A percentile compares a stretch with the other conserved stretches of the same genome.
Evolutionary conservation across 2,797 vertebrate genomes (phyloP).

Genomic region (Pelochelys cantorii): DNA sequence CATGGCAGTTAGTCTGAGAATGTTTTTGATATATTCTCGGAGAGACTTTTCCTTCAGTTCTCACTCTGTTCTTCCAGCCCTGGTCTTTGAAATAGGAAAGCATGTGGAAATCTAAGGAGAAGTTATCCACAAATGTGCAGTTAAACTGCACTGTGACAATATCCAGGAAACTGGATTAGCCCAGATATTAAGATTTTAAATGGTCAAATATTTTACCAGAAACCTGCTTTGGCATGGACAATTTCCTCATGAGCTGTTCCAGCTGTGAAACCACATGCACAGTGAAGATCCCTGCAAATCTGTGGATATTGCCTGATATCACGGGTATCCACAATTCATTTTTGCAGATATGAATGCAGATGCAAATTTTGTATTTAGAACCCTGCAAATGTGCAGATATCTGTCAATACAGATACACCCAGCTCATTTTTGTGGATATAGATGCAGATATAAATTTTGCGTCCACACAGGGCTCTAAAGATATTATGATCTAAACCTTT

Average conservation of each 20-base stretch:
- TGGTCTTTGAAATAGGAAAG: not conserved
- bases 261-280: not conserved
- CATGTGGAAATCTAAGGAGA: not conserved
- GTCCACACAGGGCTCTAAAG: too few species aligned
- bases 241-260: not conserved
- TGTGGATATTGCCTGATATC: too few species aligned
- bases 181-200: not conserved
- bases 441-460: too few species aligned
- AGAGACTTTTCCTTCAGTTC: not conserved
- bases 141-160: not conserved
- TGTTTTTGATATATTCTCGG: not conserved
- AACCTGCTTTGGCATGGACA: not conserved
- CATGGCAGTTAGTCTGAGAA: not conserved
- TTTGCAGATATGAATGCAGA: too few species aligned
- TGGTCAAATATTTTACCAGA: not conserved
- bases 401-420: too few species aligned
- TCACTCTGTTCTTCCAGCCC: not conserved
- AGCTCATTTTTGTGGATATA: too few species aligned
- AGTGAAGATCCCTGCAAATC: not conserved
- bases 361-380: too few species aligned
- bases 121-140: not conserved
- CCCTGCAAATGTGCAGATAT: too few species aligned
- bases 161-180: not conserved
- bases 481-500: not conserved
- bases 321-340: too few species aligned